A percentile compares a stretch with the other conserved stretches of the same genome.
These are phyloP conservation scores for Acanthopleura granulata DNA, from an alignment of 2,888 invertebrate genomes.

Conservation along the genomic window DNA sequence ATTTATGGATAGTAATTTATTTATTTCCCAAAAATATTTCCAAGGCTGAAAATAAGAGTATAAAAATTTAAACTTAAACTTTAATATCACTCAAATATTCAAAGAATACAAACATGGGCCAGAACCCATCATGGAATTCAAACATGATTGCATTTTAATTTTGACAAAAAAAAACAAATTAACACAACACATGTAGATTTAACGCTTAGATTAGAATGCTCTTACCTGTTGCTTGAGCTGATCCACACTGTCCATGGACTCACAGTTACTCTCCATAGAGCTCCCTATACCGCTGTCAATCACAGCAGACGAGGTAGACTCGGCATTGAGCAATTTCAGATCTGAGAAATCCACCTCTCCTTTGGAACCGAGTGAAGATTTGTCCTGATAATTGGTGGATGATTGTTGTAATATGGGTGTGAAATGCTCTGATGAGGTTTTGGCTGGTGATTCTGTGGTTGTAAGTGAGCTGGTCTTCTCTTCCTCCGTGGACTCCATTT, in stretches of 20 bases:
- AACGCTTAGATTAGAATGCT: too few relatives aligned
- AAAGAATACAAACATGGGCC: too few relatives aligned
- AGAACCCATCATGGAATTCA: too few relatives aligned
- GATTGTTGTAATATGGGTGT: neutral
- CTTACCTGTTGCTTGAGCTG: conserved; percentile 28
- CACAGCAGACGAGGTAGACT: conserved; percentile 23
- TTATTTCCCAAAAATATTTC: too few relatives aligned
- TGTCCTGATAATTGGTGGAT: conserved; percentile 23
- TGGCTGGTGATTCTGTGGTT: neutral
- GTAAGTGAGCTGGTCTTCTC: neutral
- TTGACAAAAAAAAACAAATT: too few relatives aligned
- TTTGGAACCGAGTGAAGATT: conserved; percentile 27
- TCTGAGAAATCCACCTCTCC: conserved; percentile 19
- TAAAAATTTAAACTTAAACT: too few relatives aligned
- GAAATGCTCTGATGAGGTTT: neutral
- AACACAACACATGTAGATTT: too few relatives aligned
- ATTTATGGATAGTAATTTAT: too few relatives aligned
- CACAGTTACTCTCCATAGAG: conserved; percentile 58
- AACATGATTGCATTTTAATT: too few relatives aligned
- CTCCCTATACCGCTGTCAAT: conserved; percentile 59
- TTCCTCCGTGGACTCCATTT: neutral
- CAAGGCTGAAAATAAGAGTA: too few relatives aligned
- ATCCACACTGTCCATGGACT: conserved; percentile 57
- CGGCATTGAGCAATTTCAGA: conserved; percentile 31
- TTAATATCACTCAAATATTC: too few relatives aligned